phyloP scores from a whole-genome alignment of 2,113 vertebrate species.

The Dendropsophus ebraccatus region DNA sequence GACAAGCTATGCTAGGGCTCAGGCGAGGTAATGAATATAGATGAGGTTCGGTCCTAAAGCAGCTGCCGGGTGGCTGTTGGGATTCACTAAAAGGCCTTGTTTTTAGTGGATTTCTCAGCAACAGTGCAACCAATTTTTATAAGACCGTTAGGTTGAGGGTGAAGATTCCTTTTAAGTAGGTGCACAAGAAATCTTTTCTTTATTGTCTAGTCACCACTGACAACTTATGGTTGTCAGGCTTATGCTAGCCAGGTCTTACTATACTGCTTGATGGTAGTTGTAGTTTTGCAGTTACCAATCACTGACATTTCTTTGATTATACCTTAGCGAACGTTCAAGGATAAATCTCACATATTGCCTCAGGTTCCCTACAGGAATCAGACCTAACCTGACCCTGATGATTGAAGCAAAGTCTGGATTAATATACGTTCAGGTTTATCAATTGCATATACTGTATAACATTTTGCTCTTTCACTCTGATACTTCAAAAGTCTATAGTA shows the following conservation, averaged over 20 bases:
- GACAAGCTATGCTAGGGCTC: too few species aligned
- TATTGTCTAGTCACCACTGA: background rate
- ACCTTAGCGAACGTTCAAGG: background rate
- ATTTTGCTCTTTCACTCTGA: background rate
- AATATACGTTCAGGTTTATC: background rate
- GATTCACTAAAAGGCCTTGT: too few species aligned
- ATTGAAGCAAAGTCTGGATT: background rate
- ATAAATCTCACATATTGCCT: background rate
- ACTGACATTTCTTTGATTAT: background rate
- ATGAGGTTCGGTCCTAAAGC: too few species aligned
- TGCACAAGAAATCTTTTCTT: background rate
- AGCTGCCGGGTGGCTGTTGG: too few species aligned
- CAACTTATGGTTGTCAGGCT: background rate
- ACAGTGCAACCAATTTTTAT: too few species aligned
- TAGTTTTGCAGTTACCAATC: background rate
- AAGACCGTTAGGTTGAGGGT: too few species aligned
- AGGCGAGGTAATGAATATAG: too few species aligned
- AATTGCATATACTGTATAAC: background rate
- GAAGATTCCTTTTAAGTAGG: too few species aligned
- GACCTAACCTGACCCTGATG: background rate
- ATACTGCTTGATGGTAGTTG: background rate
- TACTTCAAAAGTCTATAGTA: background rate
- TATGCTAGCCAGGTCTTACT: background rate
- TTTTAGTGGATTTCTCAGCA: too few species aligned
- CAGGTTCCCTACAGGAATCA: background rate